A percentile compares a stretch with the other conserved stretches of the same genome.
Conservation (phyloP, 2,888 invertebrate genomes). For the Neoaliturus tenellus region DNA sequence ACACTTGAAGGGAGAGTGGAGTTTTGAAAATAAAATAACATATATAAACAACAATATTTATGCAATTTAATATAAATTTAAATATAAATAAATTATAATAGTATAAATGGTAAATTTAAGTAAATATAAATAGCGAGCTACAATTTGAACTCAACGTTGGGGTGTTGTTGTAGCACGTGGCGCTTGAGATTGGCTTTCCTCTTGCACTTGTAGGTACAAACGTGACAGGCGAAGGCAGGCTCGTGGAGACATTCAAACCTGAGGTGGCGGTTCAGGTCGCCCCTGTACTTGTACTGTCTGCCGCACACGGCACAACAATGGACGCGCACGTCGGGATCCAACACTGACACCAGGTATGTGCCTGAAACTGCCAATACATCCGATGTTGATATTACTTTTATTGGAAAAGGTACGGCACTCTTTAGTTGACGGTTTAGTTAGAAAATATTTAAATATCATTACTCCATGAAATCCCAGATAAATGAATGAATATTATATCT, state of each 20-base stretch:
- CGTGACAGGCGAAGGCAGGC: neutral
- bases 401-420: no score
- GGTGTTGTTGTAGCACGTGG: slow-evolving; percentile 55
- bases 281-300: slow-evolving; percentile 48
- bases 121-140: neutral
- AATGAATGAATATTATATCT: no score
- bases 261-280: slow-evolving; percentile 63
- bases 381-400: no score
- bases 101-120: no score
- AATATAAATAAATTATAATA: no score
- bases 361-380: neutral
- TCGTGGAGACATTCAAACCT: slow-evolving; percentile 64
- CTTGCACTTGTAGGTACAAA: slow-evolving; percentile 64
- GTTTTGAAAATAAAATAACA: no score
- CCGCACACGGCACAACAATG: slow-evolving; percentile 55
- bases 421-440: no score
- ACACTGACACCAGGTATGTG: neutral
- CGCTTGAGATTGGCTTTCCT: slow-evolving; percentile 71
- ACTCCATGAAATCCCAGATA: no score
- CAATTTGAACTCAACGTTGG: neutral
- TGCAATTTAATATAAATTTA: no score
- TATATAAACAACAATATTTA: no score
- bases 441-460: no score
- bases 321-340: neutral
- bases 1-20: no score